A percentile compares a stretch with the other conserved stretches of the same genome.
These are phyloP conservation scores for Sebastes glaucus DNA, from an alignment of 2,797 vertebrate species.

Conservation along the genomic window DNA sequence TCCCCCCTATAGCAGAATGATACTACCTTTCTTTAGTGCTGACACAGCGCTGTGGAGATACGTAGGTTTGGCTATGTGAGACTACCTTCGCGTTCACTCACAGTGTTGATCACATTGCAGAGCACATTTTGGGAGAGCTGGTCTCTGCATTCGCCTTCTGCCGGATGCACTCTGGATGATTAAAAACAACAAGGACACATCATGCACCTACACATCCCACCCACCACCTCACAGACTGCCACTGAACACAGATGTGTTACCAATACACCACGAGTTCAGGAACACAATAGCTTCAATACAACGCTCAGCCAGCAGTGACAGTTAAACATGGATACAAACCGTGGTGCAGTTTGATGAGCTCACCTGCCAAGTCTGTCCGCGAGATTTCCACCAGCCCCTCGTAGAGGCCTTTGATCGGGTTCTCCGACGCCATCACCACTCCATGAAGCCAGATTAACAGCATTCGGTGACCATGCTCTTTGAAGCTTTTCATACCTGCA, in stretches of 20 bases:
- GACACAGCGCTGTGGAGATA: not conserved
- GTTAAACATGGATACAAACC: not conserved
- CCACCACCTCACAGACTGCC: not conserved
- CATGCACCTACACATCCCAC: not conserved
- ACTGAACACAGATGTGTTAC: too few species aligned
- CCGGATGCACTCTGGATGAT: slow-evolving; percentile 87
- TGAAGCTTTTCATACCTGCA: slow-evolving; percentile 89
- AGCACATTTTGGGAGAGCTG: slow-evolving; percentile 82
- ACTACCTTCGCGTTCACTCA: not conserved
- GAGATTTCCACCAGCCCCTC: slow-evolving; percentile 89
- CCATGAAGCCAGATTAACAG: slow-evolving; percentile 93
- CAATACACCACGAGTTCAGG: too few species aligned
- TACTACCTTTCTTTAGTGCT: not conserved
- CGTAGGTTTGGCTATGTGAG: not conserved
- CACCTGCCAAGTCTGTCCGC: slow-evolving; percentile 89
- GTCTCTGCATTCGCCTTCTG: slow-evolving; percentile 87
- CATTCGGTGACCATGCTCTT: slow-evolving; percentile 92
- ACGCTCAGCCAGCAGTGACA: not conserved
- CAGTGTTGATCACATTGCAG: slow-evolving; percentile 80
- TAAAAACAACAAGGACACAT: slow-evolving; percentile 20
- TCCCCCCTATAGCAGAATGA: not conserved
- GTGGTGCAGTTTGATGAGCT: slow-evolving; percentile 3
- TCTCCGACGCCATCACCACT: slow-evolving; percentile 75
- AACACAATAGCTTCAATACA: not conserved
- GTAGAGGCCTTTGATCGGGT: slow-evolving; percentile 89